These are phyloP conservation scores for Chelonoidis abingdonii DNA, from an alignment of 2,113 vertebrate genomes.

Conservation along the genomic window DNA sequence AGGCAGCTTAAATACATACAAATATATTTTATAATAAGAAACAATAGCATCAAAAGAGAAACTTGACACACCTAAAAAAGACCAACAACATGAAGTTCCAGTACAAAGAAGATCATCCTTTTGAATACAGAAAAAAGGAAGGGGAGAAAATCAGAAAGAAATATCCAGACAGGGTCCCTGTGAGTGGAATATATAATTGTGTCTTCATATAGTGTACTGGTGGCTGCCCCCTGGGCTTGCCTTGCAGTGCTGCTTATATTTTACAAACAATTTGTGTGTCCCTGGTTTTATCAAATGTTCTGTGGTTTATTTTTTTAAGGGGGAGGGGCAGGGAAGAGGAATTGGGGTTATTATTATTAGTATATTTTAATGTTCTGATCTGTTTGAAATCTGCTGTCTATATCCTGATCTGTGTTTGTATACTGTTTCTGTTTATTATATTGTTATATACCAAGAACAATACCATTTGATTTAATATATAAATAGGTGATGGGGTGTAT, in stretches of 20 bases:
- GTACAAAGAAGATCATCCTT: constrained; percentile 86
- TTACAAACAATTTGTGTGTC: not conserved
- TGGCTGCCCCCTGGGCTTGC: not conserved
- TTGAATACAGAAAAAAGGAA: constrained; percentile 87
- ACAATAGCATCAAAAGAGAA: not conserved
- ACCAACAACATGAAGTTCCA: constrained; percentile 83
- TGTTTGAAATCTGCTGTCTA: not conserved
- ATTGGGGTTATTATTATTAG: not conserved
- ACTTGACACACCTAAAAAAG: not conserved
- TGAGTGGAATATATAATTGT: constrained; percentile 54
- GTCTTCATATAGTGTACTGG: not conserved
- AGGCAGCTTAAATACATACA: not conserved
- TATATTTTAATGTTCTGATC: not conserved
- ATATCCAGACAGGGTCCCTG: constrained; percentile 84
- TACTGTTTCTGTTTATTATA: rapidly evolving
- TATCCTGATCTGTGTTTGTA: not conserved
- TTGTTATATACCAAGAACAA: not conserved
- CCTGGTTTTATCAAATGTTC: not conserved
- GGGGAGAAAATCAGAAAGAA: constrained; percentile 87
- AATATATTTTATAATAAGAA: not conserved
- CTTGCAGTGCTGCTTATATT: not conserved
- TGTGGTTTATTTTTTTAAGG: not conserved
- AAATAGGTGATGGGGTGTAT: not conserved
- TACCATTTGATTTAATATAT: not conserved
- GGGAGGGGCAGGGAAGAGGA: not conserved